Evolutionary conservation across 2,797 vertebrate species (phyloP).

Genomic region (Gephyroberyx darwinii): DNA sequence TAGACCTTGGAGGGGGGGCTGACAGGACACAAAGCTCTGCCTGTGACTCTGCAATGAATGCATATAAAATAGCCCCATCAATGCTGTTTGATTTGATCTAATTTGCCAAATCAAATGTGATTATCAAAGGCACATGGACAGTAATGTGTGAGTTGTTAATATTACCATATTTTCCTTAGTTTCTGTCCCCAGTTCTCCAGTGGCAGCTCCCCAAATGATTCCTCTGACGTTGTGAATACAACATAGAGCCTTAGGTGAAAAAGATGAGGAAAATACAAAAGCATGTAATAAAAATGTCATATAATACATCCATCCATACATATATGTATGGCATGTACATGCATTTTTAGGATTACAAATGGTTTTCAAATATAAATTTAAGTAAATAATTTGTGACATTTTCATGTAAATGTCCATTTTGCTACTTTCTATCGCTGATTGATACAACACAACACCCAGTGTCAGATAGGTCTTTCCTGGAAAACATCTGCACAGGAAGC

Average conservation of each 20-base stretch:
- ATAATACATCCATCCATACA: too few relatives aligned
- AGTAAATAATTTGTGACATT: too few relatives aligned
- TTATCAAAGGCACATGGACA: conserved; percentile 27
- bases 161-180: conserved; percentile 5
- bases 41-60: conserved; percentile 24
- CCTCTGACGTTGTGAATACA: not conserved
- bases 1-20: conserved; percentile 21
- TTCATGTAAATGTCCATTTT: too few relatives aligned
- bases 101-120: conserved; percentile 45
- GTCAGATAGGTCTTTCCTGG: too few relatives aligned
- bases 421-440: too few relatives aligned
- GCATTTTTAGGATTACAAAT: too few relatives aligned
- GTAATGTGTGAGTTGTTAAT: conserved; percentile 17
- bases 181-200: conserved; percentile 9
- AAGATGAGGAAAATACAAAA: not conserved
- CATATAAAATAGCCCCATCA: conserved; percentile 35
- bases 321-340: too few relatives aligned
- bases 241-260: not conserved
- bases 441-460: too few relatives aligned
- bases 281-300: not conserved
- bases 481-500: too few relatives aligned
- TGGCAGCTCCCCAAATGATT: conserved; percentile 1
- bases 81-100: conserved; percentile 43
- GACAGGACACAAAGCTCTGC: conserved; percentile 26
- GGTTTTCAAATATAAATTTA: too few relatives aligned